phyloP scores from a whole-genome alignment of 2,888 invertebrate genomes.

The Yponomeuta malinellus region DNA sequence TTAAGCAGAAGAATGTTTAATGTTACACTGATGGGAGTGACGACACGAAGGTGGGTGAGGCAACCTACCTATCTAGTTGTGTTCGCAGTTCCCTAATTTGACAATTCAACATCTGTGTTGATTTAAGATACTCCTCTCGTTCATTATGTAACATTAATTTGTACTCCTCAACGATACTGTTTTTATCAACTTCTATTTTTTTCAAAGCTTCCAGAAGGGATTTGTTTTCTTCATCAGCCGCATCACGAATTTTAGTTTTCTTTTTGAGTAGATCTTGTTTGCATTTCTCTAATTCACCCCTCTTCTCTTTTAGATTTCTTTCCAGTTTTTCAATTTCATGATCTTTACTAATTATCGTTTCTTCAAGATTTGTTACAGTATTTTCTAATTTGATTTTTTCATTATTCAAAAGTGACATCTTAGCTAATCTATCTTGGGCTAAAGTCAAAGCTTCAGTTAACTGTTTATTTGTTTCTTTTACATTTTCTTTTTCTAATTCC shows the following conservation, averaged over 20 bases:
- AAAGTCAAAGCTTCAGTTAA: conserved; percentile 46
- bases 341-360: conserved; percentile 38
- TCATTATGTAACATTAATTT: conserved; percentile 69
- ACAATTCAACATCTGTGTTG: conserved; percentile 44
- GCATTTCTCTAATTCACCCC: conserved; percentile 32
- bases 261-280: conserved; percentile 36
- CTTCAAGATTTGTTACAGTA: conserved; percentile 41
- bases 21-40: too few relatives aligned
- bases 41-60: not conserved
- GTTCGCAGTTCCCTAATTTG: conserved; percentile 49
- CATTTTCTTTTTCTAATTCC: conserved; percentile 19
- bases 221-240: conserved; percentile 58
- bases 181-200: conserved; percentile 62
- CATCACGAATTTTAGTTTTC: conserved; percentile 30
- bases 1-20: too few relatives aligned
- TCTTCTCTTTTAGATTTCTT: conserved; percentile 27
- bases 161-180: conserved; percentile 57
- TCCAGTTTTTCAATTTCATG: conserved; percentile 36
- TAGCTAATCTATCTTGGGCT: conserved; percentile 48
- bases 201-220: conserved; percentile 51
- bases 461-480: conserved; percentile 34
- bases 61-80: conserved; percentile 50
- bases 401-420: conserved; percentile 45
- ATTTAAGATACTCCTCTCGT: conserved; percentile 58
- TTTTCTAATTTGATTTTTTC: conserved; percentile 49